phyloP scores from a whole-genome alignment of 2,113 vertebrate species.

The Hippocampus comes region DNA sequence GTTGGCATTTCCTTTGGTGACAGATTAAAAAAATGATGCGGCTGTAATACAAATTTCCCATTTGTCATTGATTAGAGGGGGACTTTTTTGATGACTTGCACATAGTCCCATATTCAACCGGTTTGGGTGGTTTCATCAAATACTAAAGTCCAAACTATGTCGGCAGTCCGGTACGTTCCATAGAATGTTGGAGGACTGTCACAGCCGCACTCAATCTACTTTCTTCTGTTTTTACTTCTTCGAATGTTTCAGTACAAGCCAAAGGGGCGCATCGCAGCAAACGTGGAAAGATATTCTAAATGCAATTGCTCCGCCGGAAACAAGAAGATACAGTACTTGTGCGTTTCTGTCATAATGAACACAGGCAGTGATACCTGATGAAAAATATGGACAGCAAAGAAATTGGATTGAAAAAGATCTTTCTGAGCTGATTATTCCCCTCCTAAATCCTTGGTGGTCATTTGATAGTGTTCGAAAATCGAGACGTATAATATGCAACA shows the following conservation, averaged over 20 bases:
- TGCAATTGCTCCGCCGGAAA: constrained; percentile 39
- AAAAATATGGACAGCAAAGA: background rate
- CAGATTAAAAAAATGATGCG: background rate
- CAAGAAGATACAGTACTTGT: constrained; percentile 24
- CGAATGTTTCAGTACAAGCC: background rate
- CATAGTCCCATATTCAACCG: constrained; percentile 18
- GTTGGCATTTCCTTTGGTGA: constrained; percentile 11
- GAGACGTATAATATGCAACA: constrained; percentile 9
- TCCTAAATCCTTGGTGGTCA: background rate
- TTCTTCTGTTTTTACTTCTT: constrained; percentile 1
- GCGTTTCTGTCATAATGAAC: constrained; percentile 59
- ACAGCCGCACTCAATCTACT: background rate
- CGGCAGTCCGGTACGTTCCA: constrained; percentile 8
- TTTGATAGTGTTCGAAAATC: background rate
- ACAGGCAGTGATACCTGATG: constrained; percentile 7
- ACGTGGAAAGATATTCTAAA: constrained; percentile 40
- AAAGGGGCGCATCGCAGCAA: constrained; percentile 3
- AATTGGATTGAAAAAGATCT: background rate
- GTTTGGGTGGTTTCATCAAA: constrained; percentile 20
- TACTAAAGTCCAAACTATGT: constrained; percentile 1
- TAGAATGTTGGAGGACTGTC: background rate
- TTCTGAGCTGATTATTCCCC: background rate
- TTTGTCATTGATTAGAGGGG: constrained; percentile 6
- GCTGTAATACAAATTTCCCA: constrained; percentile 1
- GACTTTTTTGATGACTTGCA: constrained; percentile 15